A percentile compares a stretch with the other conserved stretches of the same genome.
These are phyloP conservation scores for Ceriagrion tenellum DNA, from an alignment of 2,888 invertebrate genomes.

Conservation along the genomic window DNA sequence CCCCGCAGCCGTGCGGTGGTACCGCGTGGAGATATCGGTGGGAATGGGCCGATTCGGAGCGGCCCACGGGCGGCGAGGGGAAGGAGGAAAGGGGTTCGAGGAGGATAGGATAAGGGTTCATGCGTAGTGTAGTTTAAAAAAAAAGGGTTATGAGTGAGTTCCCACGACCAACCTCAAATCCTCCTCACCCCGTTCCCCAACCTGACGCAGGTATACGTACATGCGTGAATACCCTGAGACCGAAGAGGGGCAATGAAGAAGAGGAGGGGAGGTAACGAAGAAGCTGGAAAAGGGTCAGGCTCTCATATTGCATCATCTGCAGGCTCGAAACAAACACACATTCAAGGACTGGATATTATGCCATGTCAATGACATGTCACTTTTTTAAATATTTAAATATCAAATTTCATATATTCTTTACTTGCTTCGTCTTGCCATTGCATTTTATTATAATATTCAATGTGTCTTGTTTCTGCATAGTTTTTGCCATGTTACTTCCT, in stretches of 20 bases:
- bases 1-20: neutral
- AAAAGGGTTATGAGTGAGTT: neutral
- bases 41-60: neutral
- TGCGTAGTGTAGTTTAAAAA: too few relatives aligned
- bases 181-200: neutral
- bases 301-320: too few relatives aligned
- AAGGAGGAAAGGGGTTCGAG: neutral
- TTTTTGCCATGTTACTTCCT: too few relatives aligned
- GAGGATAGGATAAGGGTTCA: neutral
- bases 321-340: too few relatives aligned
- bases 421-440: too few relatives aligned
- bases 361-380: too few relatives aligned
- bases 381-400: too few relatives aligned
- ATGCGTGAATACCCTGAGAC: neutral
- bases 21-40: neutral
- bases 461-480: too few relatives aligned
- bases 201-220: neutral
- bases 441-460: too few relatives aligned
- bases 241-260: neutral
- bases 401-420: too few relatives aligned
- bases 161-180: neutral
- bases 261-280: neutral
- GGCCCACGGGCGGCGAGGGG: constrained; percentile 6
- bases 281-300: too few relatives aligned
- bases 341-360: too few relatives aligned